These are phyloP conservation scores for Drosophila malerkotliana DNA, from an alignment of 1,140 invertebrate genomes.

Conservation along the genomic window DNA sequence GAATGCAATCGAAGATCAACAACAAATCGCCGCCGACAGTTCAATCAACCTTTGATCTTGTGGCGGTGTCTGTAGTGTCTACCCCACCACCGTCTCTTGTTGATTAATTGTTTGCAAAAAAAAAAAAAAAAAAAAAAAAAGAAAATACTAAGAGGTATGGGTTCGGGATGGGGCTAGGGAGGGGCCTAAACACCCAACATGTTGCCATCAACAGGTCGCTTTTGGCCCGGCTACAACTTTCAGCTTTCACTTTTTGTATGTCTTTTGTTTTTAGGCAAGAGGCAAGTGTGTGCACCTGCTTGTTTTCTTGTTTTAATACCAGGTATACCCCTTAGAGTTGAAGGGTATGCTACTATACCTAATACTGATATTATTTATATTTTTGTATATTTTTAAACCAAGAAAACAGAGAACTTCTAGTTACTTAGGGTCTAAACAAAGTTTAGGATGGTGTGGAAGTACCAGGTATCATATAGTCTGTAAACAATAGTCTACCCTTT, in stretches of 20 bases:
- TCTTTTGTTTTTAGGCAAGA: slow-evolving; percentile 71
- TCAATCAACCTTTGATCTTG: slow-evolving; percentile 52
- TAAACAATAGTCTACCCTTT: neutral
- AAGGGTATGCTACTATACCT: neutral
- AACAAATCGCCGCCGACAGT: slow-evolving; percentile 46
- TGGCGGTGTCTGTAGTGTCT: slow-evolving; percentile 13
- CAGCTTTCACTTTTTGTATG: slow-evolving; percentile 71
- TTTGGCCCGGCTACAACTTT: slow-evolving; percentile 72
- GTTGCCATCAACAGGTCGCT: slow-evolving; percentile 65
- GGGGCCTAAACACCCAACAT: slow-evolving; percentile 43
- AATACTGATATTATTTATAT: too few species aligned
- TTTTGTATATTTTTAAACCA: too few species aligned
- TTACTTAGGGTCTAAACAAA: too few species aligned
- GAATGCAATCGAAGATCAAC: slow-evolving; percentile 42
- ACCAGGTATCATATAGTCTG: too few species aligned
- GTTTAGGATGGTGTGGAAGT: too few species aligned
- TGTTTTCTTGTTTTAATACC: slow-evolving; percentile 2
- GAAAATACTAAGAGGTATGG: too few species aligned
- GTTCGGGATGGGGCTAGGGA: slow-evolving; percentile 13
- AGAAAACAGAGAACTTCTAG: too few species aligned
- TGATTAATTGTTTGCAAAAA: slow-evolving; percentile 35
- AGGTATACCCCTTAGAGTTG: neutral
- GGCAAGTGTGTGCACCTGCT: slow-evolving; percentile 39
- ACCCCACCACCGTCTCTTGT: neutral
- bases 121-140: slow-evolving; percentile 13